Conservation (phyloP, 2,888 invertebrate genomes). For the Xestia sexstrigata region DNA sequence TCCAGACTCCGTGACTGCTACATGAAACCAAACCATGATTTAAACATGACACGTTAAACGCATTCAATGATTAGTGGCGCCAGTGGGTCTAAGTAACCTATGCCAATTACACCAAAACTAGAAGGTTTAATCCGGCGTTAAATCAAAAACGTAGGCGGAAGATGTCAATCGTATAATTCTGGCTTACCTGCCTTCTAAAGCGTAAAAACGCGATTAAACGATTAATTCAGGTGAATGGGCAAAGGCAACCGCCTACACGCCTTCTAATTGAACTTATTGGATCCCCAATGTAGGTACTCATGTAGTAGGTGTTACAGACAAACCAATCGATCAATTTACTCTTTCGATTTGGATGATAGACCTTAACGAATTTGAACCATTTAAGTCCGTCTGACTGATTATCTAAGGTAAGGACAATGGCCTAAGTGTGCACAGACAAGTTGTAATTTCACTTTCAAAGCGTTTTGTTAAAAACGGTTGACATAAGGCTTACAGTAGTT, state of each 20-base stretch:
- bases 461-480: too few relatives aligned
- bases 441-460: too few relatives aligned
- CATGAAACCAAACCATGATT: background rate
- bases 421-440: background rate
- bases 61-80: background rate
- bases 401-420: background rate
- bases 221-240: conserved; percentile 29
- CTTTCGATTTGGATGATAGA: background rate
- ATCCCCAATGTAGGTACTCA: background rate
- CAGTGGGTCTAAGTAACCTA: background rate
- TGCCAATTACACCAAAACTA: background rate
- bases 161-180: conserved; percentile 48
- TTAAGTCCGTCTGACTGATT: background rate
- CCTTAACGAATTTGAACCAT: background rate
- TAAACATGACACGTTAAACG: background rate
- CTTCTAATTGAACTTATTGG: conserved; percentile 38
- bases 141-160: conserved; percentile 31
- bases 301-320: background rate
- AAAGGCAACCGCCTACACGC: conserved; percentile 11
- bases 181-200: conserved; percentile 22
- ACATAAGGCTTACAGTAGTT: background rate
- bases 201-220: conserved; percentile 46
- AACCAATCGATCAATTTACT: background rate
- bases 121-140: conserved; percentile 36
- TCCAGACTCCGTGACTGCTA: too few relatives aligned